phyloP scores from a whole-genome alignment of 2,888 invertebrate genomes.

The Oxycera nigricornis region DNA sequence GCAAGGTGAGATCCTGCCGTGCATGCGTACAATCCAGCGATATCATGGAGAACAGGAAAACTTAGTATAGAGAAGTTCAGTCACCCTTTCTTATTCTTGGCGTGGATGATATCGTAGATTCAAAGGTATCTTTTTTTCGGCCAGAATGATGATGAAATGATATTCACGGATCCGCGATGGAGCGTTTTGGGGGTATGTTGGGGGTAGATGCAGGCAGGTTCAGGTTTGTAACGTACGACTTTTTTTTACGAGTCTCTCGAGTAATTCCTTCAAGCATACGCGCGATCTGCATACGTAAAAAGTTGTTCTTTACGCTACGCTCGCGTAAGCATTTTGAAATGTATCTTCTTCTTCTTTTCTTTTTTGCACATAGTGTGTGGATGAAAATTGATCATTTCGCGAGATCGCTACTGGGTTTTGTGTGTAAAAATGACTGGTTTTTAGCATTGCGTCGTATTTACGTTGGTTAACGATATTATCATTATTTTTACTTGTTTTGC shows the following conservation, averaged over 20 bases:
- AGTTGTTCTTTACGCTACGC: neutral
- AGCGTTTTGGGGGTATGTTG: neutral
- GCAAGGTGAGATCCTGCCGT: neutral
- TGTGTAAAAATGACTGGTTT: too few relatives aligned
- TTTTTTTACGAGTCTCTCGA: neutral
- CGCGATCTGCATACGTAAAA: constrained; percentile 9
- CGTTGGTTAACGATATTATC: too few relatives aligned
- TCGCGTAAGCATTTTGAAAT: neutral
- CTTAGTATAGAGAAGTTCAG: neutral
- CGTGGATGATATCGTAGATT: neutral
- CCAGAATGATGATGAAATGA: neutral
- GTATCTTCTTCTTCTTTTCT: neutral
- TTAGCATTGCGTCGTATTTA: too few relatives aligned
- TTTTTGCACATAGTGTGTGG: neutral
- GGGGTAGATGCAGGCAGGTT: neutral
- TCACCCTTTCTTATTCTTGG: constrained; percentile 7
- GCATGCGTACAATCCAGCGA: too few relatives aligned
- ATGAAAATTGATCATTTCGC: neutral
- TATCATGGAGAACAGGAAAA: neutral
- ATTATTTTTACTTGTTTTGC: too few relatives aligned
- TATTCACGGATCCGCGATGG: neutral
- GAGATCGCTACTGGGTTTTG: neutral
- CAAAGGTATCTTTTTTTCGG: neutral
- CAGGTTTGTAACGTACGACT: neutral
- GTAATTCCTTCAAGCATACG: neutral